Evolutionary conservation across 2,797 vertebrate species (phyloP), one percentile per base, ranked within the genome.

Genomic region (Dallia pectoralis): DNA sequence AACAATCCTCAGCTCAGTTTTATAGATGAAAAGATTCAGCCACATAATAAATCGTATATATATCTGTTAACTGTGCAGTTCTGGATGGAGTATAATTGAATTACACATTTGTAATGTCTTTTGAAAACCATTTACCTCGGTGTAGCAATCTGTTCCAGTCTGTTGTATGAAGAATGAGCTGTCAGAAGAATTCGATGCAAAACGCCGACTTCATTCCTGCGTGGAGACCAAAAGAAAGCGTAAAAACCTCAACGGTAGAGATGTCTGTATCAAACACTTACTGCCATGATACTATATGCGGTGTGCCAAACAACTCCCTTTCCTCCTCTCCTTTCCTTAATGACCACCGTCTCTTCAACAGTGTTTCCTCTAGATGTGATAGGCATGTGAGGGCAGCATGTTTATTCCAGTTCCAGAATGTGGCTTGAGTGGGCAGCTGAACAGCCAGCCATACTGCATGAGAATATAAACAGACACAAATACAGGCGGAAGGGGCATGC

Each of bases 381-480:
- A 56, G 22, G 53, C n/a, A 8, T 56, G 53, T 56, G n/a, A 56
- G 22, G 53, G 53, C 53, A 56, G 53, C n/a, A 56, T n/a, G 53
- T 56, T 56, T 56, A 56, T 56, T 25, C 53, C 53, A 12, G 53
- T 56, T 25, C 22, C 36, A 44, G 44, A 68, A 9, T 47, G 6
- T 68, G 40, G 19, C 16, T 36, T 66, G 36, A 72, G 64, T 74
- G 53, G 53, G 69, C 73, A n/a, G 61, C 29, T 70, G 30, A 67
- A 75, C 70, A 77, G 76, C 12, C 15, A 70, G 2, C 18, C 27
- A 27, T 49, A 30, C 29, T 18, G 48, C 22, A 49, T 27, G 29
- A 14, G 30, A 32, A 65, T n/a, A 36, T 32, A 65, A 30, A 63
- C 25, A 63, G 11, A 63, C 27, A 69, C 27, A 49, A 47, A 47